These are phyloP conservation scores for Euwallacea fornicatus DNA, from an alignment of 1,140 invertebrate genomes.

Conservation along the genomic window DNA sequence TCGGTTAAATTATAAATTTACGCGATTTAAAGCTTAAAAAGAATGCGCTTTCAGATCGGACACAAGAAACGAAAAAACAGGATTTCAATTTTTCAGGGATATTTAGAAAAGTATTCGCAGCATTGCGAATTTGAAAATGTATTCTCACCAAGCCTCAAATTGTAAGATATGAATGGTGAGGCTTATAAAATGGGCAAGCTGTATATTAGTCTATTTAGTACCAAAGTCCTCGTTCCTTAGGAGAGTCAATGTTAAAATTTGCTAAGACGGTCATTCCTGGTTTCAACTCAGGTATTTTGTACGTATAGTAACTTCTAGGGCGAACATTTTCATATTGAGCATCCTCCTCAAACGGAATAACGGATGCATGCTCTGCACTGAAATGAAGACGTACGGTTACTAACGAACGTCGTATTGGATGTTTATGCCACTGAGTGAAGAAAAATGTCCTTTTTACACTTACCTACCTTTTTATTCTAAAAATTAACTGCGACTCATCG, in stretches of 20 bases:
- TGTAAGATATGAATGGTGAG: too few species aligned
- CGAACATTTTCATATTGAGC: slow-evolving; percentile 63
- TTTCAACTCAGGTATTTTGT: slow-evolving; percentile 62
- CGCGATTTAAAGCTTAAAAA: too few species aligned
- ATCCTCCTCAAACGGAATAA: slow-evolving; percentile 49
- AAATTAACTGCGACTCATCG: slow-evolving; percentile 16
- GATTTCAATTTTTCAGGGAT: not conserved
- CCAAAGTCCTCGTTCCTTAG: slow-evolving; percentile 72
- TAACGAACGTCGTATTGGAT: too few species aligned
- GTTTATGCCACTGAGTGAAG: not conserved
- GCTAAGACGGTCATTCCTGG: slow-evolving; percentile 68
- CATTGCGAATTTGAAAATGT: too few species aligned
- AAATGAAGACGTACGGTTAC: too few species aligned
- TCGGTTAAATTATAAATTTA: too few species aligned
- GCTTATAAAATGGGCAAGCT: not conserved
- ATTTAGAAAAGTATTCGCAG: not conserved
- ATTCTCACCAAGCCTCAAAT: too few species aligned
- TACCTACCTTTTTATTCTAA: slow-evolving; percentile 7
- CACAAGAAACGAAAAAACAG: too few species aligned
- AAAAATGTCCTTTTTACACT: not conserved
- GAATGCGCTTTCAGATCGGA: too few species aligned
- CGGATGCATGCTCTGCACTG: slow-evolving; percentile 35
- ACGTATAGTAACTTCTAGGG: slow-evolving; percentile 63
- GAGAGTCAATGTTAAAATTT: slow-evolving; percentile 77
- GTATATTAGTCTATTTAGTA: slow-evolving; percentile 51